Percentiles rank a stretch among this genome's conserved stretches.
These are phyloP conservation scores for Nemoura dubitans DNA, from an alignment of 2,888 invertebrate species.

Conservation along the genomic window DNA sequence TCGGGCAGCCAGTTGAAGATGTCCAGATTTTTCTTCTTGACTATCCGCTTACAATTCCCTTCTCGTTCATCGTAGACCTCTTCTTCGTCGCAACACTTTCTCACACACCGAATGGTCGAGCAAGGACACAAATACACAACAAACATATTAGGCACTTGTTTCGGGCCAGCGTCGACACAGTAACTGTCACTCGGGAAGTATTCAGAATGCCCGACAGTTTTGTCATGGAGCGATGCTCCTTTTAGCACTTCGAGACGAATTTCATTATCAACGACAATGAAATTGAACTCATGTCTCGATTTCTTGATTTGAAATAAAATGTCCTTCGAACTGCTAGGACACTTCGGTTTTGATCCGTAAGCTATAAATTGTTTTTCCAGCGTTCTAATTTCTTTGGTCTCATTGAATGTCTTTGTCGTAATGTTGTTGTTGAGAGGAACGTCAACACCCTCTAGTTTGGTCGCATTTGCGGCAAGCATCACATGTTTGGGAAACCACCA, in stretches of 20 bases:
- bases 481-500: conserved; percentile 34
- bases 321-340: conserved; percentile 1
- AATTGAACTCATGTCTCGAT: conserved; percentile 22
- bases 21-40: background rate
- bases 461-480: background rate
- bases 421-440: background rate
- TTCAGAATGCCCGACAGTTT: background rate
- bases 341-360: conserved; percentile 30
- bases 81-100: conserved; percentile 34
- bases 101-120: conserved; percentile 24
- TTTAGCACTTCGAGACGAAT: conserved; percentile 25
- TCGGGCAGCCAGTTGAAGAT: conserved; percentile 28
- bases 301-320: background rate
- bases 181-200: conserved; percentile 1
- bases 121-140: conserved; percentile 31
- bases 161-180: conserved; percentile 30
- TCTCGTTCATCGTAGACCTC: conserved; percentile 17
- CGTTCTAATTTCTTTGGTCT: background rate
- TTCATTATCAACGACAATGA: conserved; percentile 8
- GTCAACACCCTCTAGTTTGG: background rate
- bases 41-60: conserved; percentile 9
- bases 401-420: background rate
- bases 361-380: conserved; percentile 1
- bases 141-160: conserved; percentile 14
- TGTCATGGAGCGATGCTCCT: conserved; percentile 29